A percentile compares a stretch with the other conserved stretches of the same genome.
phyloP scores from a whole-genome alignment of 2,797 vertebrate genomes.

The Pseudopleuronectes americanus region DNA sequence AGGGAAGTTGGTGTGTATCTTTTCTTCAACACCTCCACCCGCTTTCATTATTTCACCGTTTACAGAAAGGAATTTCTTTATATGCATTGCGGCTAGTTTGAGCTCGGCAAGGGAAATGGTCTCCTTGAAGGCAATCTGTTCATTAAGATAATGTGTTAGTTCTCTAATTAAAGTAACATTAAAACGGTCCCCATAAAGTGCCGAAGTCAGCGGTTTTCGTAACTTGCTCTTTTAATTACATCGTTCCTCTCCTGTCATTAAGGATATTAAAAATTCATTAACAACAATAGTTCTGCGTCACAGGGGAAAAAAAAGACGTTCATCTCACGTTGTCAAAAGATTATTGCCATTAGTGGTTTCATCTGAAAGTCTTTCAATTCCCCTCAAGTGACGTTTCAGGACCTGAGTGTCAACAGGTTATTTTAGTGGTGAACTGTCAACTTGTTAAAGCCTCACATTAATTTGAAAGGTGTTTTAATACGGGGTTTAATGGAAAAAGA shows the following conservation, averaged over 20 bases:
- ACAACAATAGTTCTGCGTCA: slow-evolving; percentile 96
- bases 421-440: slow-evolving; percentile 60
- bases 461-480: slow-evolving; percentile 73
- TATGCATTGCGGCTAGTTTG: slow-evolving; percentile 75
- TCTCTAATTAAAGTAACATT: slow-evolving; percentile 99
- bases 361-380: slow-evolving; percentile 70
- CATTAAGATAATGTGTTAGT: slow-evolving; percentile 99
- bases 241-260: slow-evolving; percentile 99
- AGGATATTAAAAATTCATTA: slow-evolving; percentile 99
- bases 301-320: slow-evolving; percentile 91
- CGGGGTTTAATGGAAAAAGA: slow-evolving; percentile 76
- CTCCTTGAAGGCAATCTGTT: slow-evolving; percentile 96
- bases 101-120: slow-evolving; percentile 81
- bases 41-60: slow-evolving; percentile 34
- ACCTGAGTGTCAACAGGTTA: slow-evolving; percentile 81
- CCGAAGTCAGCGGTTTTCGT: slow-evolving; percentile 99
- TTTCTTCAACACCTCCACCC: slow-evolving; percentile 14
- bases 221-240: slow-evolving; percentile 99
- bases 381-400: slow-evolving; percentile 49
- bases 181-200: slow-evolving; percentile 99
- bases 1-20: background rate
- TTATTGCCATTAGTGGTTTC: slow-evolving; percentile 82
- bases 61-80: slow-evolving; percentile 53
- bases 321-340: slow-evolving; percentile 90
- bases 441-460: slow-evolving; percentile 65